Conservation (phyloP, 2,797 vertebrate species). For the Pseudochirops corinnae region DNA sequence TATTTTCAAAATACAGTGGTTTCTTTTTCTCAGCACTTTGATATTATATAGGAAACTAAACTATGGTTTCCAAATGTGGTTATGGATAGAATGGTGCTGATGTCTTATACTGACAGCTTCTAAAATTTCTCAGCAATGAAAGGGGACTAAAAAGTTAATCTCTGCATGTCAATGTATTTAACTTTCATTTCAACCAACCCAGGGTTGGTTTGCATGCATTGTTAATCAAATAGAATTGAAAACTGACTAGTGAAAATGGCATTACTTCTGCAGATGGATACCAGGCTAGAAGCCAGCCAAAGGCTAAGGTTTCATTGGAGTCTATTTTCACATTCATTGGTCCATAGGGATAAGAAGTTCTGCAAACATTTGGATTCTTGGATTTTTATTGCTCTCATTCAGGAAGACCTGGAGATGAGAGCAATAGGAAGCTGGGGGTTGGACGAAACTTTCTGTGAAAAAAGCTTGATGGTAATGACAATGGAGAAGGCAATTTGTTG, state of each 20-base stretch:
- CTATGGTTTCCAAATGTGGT: background rate
- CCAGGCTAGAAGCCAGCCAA: constrained; percentile 57
- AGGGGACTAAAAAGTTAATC: constrained; percentile 38
- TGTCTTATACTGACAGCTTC: constrained; percentile 46
- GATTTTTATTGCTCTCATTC: constrained; percentile 29
- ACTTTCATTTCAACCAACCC: constrained; percentile 41
- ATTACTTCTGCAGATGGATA: constrained; percentile 51
- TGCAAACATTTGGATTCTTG: constrained; percentile 62
- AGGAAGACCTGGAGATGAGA: constrained; percentile 11
- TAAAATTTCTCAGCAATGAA: constrained; percentile 47
- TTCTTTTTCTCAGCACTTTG: background rate
- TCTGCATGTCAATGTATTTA: constrained; percentile 48
- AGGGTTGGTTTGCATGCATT: constrained; percentile 44
- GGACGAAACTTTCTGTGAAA: background rate
- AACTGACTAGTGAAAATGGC: constrained; percentile 55
- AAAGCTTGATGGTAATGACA: background rate
- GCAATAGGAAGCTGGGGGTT: background rate
- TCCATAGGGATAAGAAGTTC: constrained; percentile 63
- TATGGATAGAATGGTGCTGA: background rate
- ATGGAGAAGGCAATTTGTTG: background rate
- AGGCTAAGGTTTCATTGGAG: constrained; percentile 71
- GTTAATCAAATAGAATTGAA: constrained; percentile 71
- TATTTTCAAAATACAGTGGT: background rate
- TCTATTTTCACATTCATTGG: constrained; percentile 71
- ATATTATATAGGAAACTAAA: background rate